Evolutionary conservation across 2,797 vertebrate genomes (phyloP), one percentile per base, ranked within the genome.

Genomic region (Macrochelys suwanniensis): DNA sequence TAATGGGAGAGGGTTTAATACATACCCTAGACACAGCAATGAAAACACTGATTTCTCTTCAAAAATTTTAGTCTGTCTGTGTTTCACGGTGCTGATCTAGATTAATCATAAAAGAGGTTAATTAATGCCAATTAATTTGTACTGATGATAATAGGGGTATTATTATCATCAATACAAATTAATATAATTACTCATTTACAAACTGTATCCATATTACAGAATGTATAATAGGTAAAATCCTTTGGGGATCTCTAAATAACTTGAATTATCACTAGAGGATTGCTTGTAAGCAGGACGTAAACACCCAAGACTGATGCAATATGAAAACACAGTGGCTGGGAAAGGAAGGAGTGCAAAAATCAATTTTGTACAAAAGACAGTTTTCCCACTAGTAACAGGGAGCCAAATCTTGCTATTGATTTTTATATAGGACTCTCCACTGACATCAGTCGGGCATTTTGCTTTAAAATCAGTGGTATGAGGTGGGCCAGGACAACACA

Each of bases 101-200:
- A 49, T 91, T 87, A 95, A 90, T 11, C 37, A 56, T 50, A 49
- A 31, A n/a, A 89, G 85, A 96, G 65, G 82, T 94, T 96, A 94
- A 95, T 96, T 95, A 94, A 78, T 56, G 31, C 82, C 86, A 92
- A 91, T 95, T 96, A 95, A 88, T 80, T 87, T 65, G 33, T 65
- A 65, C 16, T n/a, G 61, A n/a, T 65, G 33, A 65, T 65, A 65
- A 65, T 65, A n/a, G 33, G 61, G 59, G 28, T 61, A 61, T 50
- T 94, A 78, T 80, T 93, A 82, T 78, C 23, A 57, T 95, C 74
- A 95, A 94, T 74, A 93, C 47, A 95, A 93, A 96, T 96, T 90
- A 94, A 86, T 96, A 90, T 26, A 74, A 90, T 80, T 94, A 93
- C 89, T 31, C 84, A 65, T 95, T 96, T 93, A 89, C 82, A 92